Evolutionary conservation across 2,113 vertebrate species (phyloP), one percentile per base, ranked within the genome.

Genomic region (Arothron firmamentum): DNA sequence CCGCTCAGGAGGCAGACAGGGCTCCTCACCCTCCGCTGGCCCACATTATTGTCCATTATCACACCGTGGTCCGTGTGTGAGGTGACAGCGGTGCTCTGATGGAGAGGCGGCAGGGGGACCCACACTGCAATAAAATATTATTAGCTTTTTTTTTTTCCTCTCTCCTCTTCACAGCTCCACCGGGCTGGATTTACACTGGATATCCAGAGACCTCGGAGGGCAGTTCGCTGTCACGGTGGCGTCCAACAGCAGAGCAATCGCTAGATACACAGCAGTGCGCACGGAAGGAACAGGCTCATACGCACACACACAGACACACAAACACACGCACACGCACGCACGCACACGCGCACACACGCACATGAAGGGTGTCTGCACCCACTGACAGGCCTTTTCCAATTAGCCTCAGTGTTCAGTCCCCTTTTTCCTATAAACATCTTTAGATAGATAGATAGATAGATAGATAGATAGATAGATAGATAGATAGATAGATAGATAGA

Each of bases 1-100:
- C 85, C 87, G 85, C 86, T 87, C 81, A 77, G 78, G 78, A 85
- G 84, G 78, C 79, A 82, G 87, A 89, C 82, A 87, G 88, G 84
- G 81, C 85, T 88, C 85, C 83, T 86, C 85, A 81, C 80, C 86
- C 87, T 75, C 66, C 82, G 84, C 82, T 82, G 78, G 80, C 81
- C 80, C 78, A 70, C 87, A 90, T 91, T 91, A 91, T 90, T 91
- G 88, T 80, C 87, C 87, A 90, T 91, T 91, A 90, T 88, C 87
- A 86, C 88, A 87, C 80, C 12, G 71, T 64, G 79, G 82, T 85
- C 80, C 76, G 65, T 83, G 86, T 86, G 82, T 80, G 78, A 87
- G 86, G 86, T 90, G 89, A 90, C 87, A 83, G 75, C 79, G 87
- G 74, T 85, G 81, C 81, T 79, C 84, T 90, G 87, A 88, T 86